These are phyloP conservation scores for Phrynocephalus versicolor DNA, from an alignment of 2,113 vertebrate species.

Conservation along the genomic window DNA sequence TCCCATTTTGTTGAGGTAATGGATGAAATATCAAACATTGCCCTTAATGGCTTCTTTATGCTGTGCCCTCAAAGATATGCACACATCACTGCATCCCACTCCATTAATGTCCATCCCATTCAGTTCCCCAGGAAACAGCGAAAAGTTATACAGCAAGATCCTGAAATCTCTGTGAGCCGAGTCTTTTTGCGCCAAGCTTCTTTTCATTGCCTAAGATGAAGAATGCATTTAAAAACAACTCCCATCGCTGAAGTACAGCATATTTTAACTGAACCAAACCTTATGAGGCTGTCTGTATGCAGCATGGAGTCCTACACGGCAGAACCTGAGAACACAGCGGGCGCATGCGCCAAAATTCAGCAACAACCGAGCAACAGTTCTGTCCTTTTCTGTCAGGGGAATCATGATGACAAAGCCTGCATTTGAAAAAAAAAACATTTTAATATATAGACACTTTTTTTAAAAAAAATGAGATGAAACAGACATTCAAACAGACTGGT, in stretches of 20 bases:
- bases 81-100: neutral
- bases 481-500: too few relatives aligned
- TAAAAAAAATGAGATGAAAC: too few relatives aligned
- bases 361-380: slow-evolving; percentile 79
- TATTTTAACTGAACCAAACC: slow-evolving; percentile 70
- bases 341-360: slow-evolving; percentile 85
- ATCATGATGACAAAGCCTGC: slow-evolving; percentile 74
- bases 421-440: neutral
- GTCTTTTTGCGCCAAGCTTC: neutral
- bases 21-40: neutral
- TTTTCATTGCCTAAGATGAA: neutral
- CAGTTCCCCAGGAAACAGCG: neutral
- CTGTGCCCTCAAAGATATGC: neutral
- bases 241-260: neutral
- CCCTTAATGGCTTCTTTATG: neutral
- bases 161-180: neutral
- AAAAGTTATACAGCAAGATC: neutral
- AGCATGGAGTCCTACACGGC: slow-evolving; percentile 79
- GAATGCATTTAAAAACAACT: neutral
- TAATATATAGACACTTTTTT: too few relatives aligned
- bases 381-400: slow-evolving; percentile 84
- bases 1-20: neutral
- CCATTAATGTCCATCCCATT: neutral
- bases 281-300: slow-evolving; percentile 80
- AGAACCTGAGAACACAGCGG: slow-evolving; percentile 91